Conservation (phyloP, 2,888 invertebrate species). For the Eilema sororculum region DNA sequence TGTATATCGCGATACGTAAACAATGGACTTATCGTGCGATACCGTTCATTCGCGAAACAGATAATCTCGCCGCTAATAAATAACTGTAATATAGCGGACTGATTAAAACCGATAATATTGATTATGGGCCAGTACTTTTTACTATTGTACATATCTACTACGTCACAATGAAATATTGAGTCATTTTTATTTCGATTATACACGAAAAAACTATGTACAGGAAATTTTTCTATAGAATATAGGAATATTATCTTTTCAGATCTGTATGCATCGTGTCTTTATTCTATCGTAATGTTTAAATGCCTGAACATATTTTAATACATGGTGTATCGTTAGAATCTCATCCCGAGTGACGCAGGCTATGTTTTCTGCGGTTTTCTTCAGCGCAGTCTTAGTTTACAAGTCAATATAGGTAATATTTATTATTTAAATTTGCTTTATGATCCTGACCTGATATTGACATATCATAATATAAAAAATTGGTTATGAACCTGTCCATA, state of each 20-base stretch:
- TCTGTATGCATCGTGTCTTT: no score
- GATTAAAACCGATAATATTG: neutral
- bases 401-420: neutral
- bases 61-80: neutral
- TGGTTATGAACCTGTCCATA: neutral
- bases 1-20: neutral
- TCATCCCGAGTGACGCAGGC: neutral
- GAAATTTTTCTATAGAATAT: no score
- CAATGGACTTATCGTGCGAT: constrained; percentile 4
- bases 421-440: neutral
- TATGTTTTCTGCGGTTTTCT: neutral
- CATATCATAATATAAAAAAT: neutral
- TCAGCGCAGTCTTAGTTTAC: neutral
- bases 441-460: neutral
- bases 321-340: no score
- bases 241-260: no score
- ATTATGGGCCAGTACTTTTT: neutral
- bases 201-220: no score
- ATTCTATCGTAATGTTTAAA: no score
- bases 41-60: neutral
- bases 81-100: neutral
- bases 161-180: neutral
- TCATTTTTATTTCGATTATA: neutral
- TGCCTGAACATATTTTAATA: neutral
- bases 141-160: neutral